Base-by-base conservation (phyloP, 2,113 vertebrate genomes). In the Rhinolophus sinicus region DNA sequence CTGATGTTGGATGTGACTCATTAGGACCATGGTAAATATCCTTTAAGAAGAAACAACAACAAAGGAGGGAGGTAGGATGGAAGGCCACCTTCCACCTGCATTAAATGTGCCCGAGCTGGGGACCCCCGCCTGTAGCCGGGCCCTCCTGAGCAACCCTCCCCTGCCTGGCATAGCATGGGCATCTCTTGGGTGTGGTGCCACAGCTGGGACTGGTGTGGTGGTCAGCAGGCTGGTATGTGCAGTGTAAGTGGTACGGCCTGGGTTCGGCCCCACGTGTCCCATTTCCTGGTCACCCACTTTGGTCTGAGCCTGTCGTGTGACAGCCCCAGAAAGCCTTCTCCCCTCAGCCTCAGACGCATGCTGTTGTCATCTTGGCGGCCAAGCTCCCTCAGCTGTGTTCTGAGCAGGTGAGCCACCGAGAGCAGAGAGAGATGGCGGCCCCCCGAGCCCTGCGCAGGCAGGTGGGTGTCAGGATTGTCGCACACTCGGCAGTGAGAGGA, bases 321-420 rank as follows among this genome's bases (percentile, higher is more conserved):
- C 26, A 65, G n/a, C 22, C 44, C 65, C 24, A 52, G 3, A 64
- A 60, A 67, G 14, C 16, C 38, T 24, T 30, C 26, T 44, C 24
- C 52, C 75, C 44, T 21, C 15, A 21, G 14, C 38, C 22, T 1
- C 1, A 0, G 35, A 14, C 4, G 5, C 40, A 28, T 26, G n/a
- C 35, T 67, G 1, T 10, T 5, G 0, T 67, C 19, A 1, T 30
- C 12, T 14, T 3, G 21, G 6, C 5, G 12, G n/a, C 44, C 13
- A 40, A 6, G 16, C 60, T 24, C n/a, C 76, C 44, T 62, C 13
- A 10, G 16, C 18, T 12, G n/a, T 56, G 24, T 56, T 64, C 44
- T 44, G 4, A 6, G 50, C 38, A 64, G 44, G 28, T 8, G 40
- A 33, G 18, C 73, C 35, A 16, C 33, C 3, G 3, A 28, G 33